Conservation (phyloP, 2,113 vertebrate genomes). For the Grammomys dolichurus region DNA sequence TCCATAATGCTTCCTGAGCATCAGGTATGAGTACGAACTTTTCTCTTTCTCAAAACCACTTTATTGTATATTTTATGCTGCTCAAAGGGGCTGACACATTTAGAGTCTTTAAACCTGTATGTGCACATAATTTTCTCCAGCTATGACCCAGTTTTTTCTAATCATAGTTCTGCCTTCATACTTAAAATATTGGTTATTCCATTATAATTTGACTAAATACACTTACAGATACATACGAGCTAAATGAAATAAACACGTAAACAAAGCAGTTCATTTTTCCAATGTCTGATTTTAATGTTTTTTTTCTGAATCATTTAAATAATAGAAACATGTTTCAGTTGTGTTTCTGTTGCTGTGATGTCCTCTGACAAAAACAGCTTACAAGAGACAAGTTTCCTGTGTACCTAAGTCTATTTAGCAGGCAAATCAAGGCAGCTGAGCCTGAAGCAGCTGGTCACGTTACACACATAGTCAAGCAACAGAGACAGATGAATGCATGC, state of each 20-base stretch:
- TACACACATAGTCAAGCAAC: neutral
- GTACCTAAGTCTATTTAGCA: neutral
- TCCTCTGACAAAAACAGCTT: neutral
- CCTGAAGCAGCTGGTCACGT: neutral
- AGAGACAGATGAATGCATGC: neutral
- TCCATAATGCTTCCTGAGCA: neutral
- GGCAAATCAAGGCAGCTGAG: neutral
- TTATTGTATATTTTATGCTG: neutral
- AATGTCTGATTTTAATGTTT: neutral
- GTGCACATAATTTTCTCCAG: neutral
- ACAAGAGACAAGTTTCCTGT: neutral
- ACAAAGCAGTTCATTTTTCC: neutral
- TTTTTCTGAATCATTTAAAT: conserved; percentile 16
- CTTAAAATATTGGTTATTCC: neutral
- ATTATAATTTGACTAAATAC: neutral
- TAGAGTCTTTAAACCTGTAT: neutral
- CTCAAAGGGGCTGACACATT: neutral
- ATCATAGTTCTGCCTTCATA: neutral
- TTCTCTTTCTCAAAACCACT: neutral
- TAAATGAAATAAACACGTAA: conserved; percentile 38
- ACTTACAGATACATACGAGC: neutral
- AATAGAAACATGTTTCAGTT: too few species aligned
- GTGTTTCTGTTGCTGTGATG: neutral
- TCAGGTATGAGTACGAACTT: neutral
- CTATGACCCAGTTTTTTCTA: conserved; percentile 42